Percentiles rank a stretch among this genome's conserved stretches.
phyloP scores from a whole-genome alignment of 1,140 invertebrate genomes.

The Formica exsecta region DNA sequence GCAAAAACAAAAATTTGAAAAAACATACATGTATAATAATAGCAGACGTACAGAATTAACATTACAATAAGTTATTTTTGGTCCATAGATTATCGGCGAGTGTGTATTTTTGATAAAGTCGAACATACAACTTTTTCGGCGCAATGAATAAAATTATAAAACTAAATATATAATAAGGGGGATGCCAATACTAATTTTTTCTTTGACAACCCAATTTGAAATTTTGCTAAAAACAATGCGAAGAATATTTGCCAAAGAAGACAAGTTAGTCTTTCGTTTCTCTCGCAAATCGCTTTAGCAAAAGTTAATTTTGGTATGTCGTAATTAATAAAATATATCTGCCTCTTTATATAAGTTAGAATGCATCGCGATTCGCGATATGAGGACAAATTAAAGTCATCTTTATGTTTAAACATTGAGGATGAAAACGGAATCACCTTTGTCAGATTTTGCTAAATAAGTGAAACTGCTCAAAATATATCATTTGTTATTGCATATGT shows the following conservation, averaged over 20 bases:
- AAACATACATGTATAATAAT: not conserved
- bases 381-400: slow-evolving; percentile 24
- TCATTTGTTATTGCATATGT: slow-evolving; percentile 69
- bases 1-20: slow-evolving; percentile 26
- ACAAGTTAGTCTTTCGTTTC: slow-evolving; percentile 51
- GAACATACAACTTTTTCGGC: not conserved
- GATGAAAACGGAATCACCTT: slow-evolving; percentile 45
- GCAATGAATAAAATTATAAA: not conserved
- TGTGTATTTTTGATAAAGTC: slow-evolving; percentile 29
- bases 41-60: slow-evolving; percentile 26
- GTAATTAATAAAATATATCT: slow-evolving; percentile 15
- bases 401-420: slow-evolving; percentile 29
- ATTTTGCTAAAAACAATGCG: slow-evolving; percentile 30
- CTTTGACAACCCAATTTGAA: slow-evolving; percentile 59
- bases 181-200: slow-evolving; percentile 64
- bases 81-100: not conserved
- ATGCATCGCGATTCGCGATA: not conserved
- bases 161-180: slow-evolving; percentile 35
- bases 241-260: slow-evolving; percentile 71
- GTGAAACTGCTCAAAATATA: slow-evolving; percentile 79
- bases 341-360: slow-evolving; percentile 24
- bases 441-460: slow-evolving; percentile 65
- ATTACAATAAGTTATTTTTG: not conserved
- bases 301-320: slow-evolving; percentile 32
- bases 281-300: slow-evolving; percentile 12